Percentiles rank a stretch among this genome's conserved stretches.
Conservation (phyloP, 1,140 invertebrate species). For the Drosophila elegans region DNA sequence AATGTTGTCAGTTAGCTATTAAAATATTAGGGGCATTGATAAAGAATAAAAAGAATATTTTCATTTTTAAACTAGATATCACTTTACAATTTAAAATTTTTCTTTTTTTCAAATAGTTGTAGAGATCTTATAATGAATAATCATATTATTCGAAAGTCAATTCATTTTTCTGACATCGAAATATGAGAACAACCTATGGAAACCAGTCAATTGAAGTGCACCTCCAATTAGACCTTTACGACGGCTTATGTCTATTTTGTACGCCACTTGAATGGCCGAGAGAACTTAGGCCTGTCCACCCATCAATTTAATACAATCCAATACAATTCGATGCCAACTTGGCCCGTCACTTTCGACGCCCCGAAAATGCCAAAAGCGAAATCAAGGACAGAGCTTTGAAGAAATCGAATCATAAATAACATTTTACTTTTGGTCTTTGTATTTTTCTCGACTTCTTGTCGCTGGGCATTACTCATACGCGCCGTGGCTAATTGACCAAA, state of each 20-base stretch:
- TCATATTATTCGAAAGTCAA: no score
- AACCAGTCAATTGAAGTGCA: conserved; percentile 7
- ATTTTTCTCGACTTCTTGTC: conserved; percentile 32
- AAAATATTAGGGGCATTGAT: no score
- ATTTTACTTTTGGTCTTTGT: conserved; percentile 59
- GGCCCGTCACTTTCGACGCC: conserved; percentile 51
- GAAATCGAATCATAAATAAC: conserved; percentile 77
- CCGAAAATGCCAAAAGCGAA: conserved; percentile 63
- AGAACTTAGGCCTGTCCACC: conserved; percentile 33
- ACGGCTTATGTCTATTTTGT: no score
- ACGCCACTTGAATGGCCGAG: conserved; percentile 2
- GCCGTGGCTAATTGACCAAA: conserved; percentile 71
- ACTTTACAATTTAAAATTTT: no score
- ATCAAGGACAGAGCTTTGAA: conserved; percentile 72
- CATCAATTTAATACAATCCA: conserved; percentile 44
- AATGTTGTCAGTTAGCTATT: no score
- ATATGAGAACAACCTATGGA: not conserved
- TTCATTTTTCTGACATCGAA: not conserved
- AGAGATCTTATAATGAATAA: no score
- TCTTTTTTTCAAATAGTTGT: no score
- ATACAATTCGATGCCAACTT: conserved; percentile 28
- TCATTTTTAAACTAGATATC: no score
- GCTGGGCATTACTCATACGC: conserved; percentile 67
- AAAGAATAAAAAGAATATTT: no score
- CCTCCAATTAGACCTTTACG: conserved; percentile 6